Percentiles rank a stretch among this genome's conserved stretches.
These are phyloP conservation scores for Drepana falcataria DNA, from an alignment of 2,888 invertebrate genomes.

Conservation along the genomic window DNA sequence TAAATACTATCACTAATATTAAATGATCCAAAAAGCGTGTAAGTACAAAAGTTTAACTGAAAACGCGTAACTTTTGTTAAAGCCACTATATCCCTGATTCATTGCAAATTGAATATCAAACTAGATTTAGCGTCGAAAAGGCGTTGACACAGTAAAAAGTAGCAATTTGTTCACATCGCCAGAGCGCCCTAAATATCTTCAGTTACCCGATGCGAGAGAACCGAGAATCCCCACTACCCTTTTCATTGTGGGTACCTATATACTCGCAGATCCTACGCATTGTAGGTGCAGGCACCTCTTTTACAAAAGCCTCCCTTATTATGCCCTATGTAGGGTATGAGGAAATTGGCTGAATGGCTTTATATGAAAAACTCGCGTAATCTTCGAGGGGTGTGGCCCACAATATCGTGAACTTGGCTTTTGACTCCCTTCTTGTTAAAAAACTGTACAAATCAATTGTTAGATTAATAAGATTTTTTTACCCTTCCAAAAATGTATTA, in stretches of 20 bases:
- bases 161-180: conserved; percentile 55
- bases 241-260: conserved; percentile 40
- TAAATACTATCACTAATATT: conserved; percentile 18
- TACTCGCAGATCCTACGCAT: conserved; percentile 49
- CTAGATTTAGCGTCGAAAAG: conserved; percentile 33
- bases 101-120: conserved; percentile 44
- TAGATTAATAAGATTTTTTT: conserved; percentile 32
- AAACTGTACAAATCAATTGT: conserved; percentile 43
- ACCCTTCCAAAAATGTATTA: conserved; percentile 14
- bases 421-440: conserved; percentile 41
- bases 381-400: conserved; percentile 61
- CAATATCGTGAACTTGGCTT: conserved; percentile 66
- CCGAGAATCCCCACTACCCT: conserved; percentile 53
- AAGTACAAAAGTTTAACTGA: background rate
- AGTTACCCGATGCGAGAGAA: conserved; percentile 50
- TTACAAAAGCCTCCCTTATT: conserved; percentile 74
- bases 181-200: conserved; percentile 49
- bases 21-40: background rate
- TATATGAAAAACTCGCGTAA: conserved; percentile 76
- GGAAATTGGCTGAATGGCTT: conserved; percentile 77
- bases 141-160: conserved; percentile 40
- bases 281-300: conserved; percentile 71
- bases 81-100: conserved; percentile 27
- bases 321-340: conserved; percentile 73
- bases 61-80: background rate